These are phyloP conservation scores for Neodon shergylaensis DNA, from an alignment of 2,113 vertebrate genomes.

Conservation along the genomic window DNA sequence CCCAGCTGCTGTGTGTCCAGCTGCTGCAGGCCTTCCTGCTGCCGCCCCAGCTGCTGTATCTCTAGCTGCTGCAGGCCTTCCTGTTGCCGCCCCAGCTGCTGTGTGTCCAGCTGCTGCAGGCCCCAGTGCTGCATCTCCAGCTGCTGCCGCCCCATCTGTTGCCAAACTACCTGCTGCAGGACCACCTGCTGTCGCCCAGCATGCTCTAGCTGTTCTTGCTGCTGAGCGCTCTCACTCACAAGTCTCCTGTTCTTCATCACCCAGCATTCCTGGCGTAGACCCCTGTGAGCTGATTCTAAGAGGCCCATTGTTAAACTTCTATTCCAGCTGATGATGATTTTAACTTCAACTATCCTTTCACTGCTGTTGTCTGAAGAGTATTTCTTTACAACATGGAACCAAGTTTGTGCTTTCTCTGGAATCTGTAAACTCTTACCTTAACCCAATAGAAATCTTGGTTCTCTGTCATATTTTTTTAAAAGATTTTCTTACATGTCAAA, in stretches of 20 bases:
- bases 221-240: background rate
- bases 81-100: background rate
- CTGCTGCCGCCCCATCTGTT: background rate
- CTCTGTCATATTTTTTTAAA: background rate
- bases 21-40: background rate
- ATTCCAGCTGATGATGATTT: background rate
- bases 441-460: background rate
- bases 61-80: background rate
- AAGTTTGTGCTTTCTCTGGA: background rate
- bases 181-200: conserved; percentile 7
- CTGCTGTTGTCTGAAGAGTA: no score
- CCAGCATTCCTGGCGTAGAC: background rate
- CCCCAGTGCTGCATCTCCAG: background rate
- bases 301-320: background rate
- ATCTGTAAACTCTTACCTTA: background rate
- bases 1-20: background rate
- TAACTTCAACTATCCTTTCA: background rate
- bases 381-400: background rate
- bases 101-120: background rate
- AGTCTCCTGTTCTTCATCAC: background rate
- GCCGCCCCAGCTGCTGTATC: background rate
- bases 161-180: background rate
- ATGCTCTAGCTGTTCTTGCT: conserved; percentile 6
- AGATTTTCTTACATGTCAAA: background rate
- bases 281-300: background rate